Percentiles rank a stretch among this genome's conserved stretches.
phyloP scores from a whole-genome alignment of 2,113 vertebrate species.

The Potamarius usumacintae region DNA sequence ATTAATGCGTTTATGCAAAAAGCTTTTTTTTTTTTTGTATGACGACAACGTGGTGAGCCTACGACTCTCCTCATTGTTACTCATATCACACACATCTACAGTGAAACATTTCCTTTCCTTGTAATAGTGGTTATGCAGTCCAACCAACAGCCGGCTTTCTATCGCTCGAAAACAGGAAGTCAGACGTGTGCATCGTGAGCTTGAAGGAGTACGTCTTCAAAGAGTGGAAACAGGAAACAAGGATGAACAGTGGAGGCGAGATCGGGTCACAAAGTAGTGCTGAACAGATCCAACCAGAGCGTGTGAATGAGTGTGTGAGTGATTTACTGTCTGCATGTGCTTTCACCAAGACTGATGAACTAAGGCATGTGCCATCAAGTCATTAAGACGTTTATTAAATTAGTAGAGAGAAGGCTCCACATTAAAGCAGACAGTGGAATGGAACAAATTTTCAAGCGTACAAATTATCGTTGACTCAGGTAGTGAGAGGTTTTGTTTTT shows the following conservation, averaged over 20 bases:
- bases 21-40: background rate
- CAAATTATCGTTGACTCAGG: background rate
- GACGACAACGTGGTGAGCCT: background rate
- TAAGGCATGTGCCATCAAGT: background rate
- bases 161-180: slow-evolving; percentile 50
- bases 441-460: background rate
- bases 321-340: background rate
- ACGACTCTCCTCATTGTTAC: background rate
- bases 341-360: background rate
- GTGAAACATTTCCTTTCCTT: slow-evolving; percentile 18
- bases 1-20: background rate
- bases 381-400: background rate
- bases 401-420: background rate
- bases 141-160: slow-evolving; percentile 15
- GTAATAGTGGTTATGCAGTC: slow-evolving; percentile 8
- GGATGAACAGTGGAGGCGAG: slow-evolving; percentile 14
- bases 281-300: background rate
- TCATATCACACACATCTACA: slow-evolving; percentile 13
- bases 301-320: background rate
- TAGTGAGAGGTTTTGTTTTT: background rate
- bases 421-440: background rate
- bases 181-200: slow-evolving; percentile 25
- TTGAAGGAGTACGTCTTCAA: slow-evolving; percentile 44
- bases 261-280: background rate
- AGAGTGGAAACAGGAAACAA: slow-evolving; percentile 58